Percentiles rank a stretch among this genome's conserved stretches.
phyloP scores from a whole-genome alignment of 2,888 invertebrate genomes.

The Amphiduros pacificus region DNA sequence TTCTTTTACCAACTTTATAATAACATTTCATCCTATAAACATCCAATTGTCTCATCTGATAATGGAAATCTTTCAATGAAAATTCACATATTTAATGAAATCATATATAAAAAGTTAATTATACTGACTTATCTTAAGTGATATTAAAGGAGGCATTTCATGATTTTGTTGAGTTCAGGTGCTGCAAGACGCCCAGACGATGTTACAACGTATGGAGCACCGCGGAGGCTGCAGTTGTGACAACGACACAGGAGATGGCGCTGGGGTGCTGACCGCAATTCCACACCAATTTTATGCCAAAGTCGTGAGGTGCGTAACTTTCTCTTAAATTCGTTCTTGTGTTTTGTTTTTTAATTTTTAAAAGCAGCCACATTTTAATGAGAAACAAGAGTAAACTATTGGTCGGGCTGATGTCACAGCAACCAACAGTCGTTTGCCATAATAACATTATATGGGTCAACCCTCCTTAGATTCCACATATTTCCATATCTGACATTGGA shows the following conservation, averaged over 20 bases:
- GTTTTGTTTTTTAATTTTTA: background rate
- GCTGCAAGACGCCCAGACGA: slow-evolving; percentile 88
- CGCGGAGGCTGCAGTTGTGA: slow-evolving; percentile 99
- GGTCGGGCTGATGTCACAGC: too few relatives aligned
- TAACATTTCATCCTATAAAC: too few relatives aligned
- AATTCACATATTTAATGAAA: too few relatives aligned
- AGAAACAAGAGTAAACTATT: background rate
- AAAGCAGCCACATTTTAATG: background rate
- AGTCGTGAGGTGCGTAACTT: slow-evolving; percentile 41
- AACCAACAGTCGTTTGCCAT: too few relatives aligned
- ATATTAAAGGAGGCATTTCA: background rate
- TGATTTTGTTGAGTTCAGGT: slow-evolving; percentile 75
- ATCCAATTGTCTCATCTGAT: too few relatives aligned
- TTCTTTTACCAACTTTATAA: too few relatives aligned
- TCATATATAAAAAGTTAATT: too few relatives aligned
- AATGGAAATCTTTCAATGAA: too few relatives aligned
- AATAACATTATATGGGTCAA: too few relatives aligned
- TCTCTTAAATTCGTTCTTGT: background rate
- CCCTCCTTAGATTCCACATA: too few relatives aligned
- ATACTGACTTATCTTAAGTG: background rate
- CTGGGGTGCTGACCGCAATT: slow-evolving; percentile 94
- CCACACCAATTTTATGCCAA: slow-evolving; percentile 91
- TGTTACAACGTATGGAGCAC: slow-evolving; percentile 96
- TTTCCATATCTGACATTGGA: too few relatives aligned
- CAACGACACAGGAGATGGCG: slow-evolving; percentile 99